phyloP scores from a whole-genome alignment of 2,888 invertebrate species.

The Drosophila prostipennis region DNA sequence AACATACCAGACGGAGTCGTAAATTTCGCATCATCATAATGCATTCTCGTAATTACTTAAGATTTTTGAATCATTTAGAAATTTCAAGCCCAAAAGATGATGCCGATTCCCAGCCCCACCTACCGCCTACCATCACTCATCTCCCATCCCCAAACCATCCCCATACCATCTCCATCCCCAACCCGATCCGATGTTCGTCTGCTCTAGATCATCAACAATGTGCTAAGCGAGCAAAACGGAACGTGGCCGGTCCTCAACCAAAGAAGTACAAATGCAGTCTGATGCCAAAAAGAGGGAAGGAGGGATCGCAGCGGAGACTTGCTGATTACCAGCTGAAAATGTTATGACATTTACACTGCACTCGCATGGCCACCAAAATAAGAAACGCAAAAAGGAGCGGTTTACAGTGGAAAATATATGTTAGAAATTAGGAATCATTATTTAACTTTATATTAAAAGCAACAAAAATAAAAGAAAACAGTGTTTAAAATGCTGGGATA shows the following conservation, averaged over 20 bases:
- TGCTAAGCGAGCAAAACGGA: conserved; percentile 61
- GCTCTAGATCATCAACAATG: conserved; percentile 73
- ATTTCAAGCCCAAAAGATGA: conserved; percentile 67
- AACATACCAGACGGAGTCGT: conserved; percentile 60
- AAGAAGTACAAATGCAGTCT: conserved; percentile 13
- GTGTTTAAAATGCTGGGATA: too few relatives aligned
- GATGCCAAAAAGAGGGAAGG: background rate
- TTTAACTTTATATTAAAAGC: background rate
- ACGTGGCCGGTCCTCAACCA: conserved; percentile 24
- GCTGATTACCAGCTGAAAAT: conserved; percentile 72
- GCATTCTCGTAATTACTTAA: conserved; percentile 82
- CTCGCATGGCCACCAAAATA: conserved; percentile 46
- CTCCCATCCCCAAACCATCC: background rate
- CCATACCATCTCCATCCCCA: background rate
- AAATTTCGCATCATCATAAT: conserved; percentile 80
- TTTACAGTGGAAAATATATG: background rate
- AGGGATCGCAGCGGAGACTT: background rate
- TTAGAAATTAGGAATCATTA: background rate
- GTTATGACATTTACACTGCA: conserved; percentile 76
- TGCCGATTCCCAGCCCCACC: conserved; percentile 35
- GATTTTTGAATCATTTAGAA: conserved; percentile 83
- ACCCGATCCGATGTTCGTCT: conserved; percentile 36
- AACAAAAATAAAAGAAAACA: background rate
- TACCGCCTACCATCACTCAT: background rate
- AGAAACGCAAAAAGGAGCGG: conserved; percentile 53